Evolutionary conservation across 30 jellyfish, hydroid and myxozoan genomes (phyloP), one percentile per base, ranked within the genome.

Genomic region (Phacellophora camtschatica): DNA sequence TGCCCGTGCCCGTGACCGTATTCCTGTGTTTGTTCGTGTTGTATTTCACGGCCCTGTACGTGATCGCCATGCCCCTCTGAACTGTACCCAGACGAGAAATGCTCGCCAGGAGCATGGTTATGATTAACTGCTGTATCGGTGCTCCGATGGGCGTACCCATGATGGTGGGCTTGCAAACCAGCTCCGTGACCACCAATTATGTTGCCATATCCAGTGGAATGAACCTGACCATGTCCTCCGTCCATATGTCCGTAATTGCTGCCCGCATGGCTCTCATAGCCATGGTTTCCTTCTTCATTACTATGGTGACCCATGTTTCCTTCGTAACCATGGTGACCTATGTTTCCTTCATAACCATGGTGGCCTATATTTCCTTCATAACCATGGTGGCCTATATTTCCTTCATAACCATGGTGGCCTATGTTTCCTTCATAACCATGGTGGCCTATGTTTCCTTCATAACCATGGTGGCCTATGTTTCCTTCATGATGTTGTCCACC

Each of bases 121-220:
- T 50, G 66, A 36, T 35, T 12, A n/a, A 79, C 88, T 35, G 88
- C 42, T 37, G 39, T 24, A 16, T 61, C 88, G n/a, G n/a, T n/a
- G n/a, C n/a, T n/a, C n/a, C n/a, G n/a, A n/a, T n/a, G n/a, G n/a
- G n/a, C n/a, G 67, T 20, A 57, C 3, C 88, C 88, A 37, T 61
- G 79, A 18, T 75, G 88, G 22, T 57, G 88, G 3, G 79, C 88
- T 37, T 56, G 78, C 19, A 61, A 56, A 3, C 88, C 88, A 25
- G 78, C 88, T 39, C 79, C 88, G 43, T 57, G 88, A 3, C 79
- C 78, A 6, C 88, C 88, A 32, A 61, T 72, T 11, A 72, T 29
- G 61, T 72, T 41, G 18, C 86, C 86, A 72, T 72, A 72, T 23
- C 86, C 86, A 4, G 86, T 72, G 6, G 86, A 45, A 32, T 45